Evolutionary conservation across 2,888 invertebrate species (phyloP), one percentile per base, ranked within the genome.

Genomic region (Acleris cristana): DNA sequence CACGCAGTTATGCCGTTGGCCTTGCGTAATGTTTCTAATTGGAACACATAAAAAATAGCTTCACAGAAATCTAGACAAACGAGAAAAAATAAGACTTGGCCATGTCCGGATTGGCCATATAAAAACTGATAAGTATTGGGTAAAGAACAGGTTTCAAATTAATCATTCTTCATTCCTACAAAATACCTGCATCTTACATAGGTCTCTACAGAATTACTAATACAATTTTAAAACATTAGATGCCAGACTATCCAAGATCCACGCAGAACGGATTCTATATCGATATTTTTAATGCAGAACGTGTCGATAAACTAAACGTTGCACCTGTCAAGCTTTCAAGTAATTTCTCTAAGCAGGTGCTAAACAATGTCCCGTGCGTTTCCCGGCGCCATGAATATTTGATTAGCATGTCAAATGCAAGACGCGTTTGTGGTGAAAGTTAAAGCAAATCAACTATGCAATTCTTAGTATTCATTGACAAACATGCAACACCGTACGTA

Each of bases 301-400:
- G 16, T 6, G n/a, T 45, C n/a, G n/a, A 45, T 45, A 45, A 45
- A 48, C n/a, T 8, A 48, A 16, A 48, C 48, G 18, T 16, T 40
- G 4, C 34, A 48, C 6, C n/a, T 2, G 45, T 45, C 18, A n/a
- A 48, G 48, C 40, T 40, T 55, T 40, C 12, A 56, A 44, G 18
- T 48, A 16, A 48, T 48, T 48, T 48, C 48, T 53, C 62, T 51
- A 23, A 56, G 40, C 60, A 60, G 60, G 60, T 54, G 34, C 55
- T 52, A 55, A 64, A 49, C 54, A 65, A 57, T 59, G 40, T 40
- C 40, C 40, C 14, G 40, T 40, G 40, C 40, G 40, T 40, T 59
- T 19, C 21, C 55, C 2, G 44, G 14, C 56, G 52, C 69, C 74
- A 78, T 83, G 82, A 82, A 86, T 84, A 81, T 81, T 77, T 79